Conservation (phyloP, 1,140 invertebrate species). For the Drosophila athabasca region DNA sequence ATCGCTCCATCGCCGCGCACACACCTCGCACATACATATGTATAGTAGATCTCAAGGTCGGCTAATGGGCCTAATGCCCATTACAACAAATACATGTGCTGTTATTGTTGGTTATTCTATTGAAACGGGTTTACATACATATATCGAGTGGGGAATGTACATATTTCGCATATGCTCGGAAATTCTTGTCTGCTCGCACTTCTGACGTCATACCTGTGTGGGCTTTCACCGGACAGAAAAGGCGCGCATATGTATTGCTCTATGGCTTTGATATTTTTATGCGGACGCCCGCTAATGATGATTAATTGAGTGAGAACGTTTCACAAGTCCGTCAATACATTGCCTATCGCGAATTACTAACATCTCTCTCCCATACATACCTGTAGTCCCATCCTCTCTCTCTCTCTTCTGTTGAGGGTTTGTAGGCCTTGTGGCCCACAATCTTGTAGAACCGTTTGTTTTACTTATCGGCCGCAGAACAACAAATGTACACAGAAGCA, state of each 20-base stretch:
- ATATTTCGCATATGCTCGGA: background rate
- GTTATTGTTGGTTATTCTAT: slow-evolving; percentile 35
- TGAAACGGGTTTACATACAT: slow-evolving; percentile 51
- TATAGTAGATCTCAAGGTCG: slow-evolving; percentile 16
- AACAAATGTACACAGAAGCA: slow-evolving; percentile 54
- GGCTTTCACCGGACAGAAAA: slow-evolving; percentile 16
- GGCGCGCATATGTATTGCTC: slow-evolving; percentile 2
- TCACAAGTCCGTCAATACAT: slow-evolving; percentile 49
- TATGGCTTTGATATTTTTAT: slow-evolving; percentile 27
- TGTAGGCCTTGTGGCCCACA: slow-evolving; percentile 2
- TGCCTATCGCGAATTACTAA: slow-evolving; percentile 29
- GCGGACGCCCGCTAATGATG: slow-evolving; percentile 44
- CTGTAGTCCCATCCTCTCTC: background rate
- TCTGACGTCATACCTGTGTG: slow-evolving; percentile 28
- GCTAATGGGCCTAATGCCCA: slow-evolving; percentile 13
- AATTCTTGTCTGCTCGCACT: slow-evolving; percentile 10
- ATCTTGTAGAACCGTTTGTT: slow-evolving; percentile 61
- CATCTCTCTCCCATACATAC: slow-evolving; percentile 11
- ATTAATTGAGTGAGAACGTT: slow-evolving; percentile 65
- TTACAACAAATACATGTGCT: slow-evolving; percentile 1
- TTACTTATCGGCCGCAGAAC: slow-evolving; percentile 57
- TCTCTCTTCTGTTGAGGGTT: slow-evolving; percentile 7
- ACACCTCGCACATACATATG: background rate
- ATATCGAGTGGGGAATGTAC: slow-evolving; percentile 9
- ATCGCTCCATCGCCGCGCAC: background rate